phyloP scores from a whole-genome alignment of 2,113 vertebrate genomes.

The Sarotherodon lohbergeri region DNA sequence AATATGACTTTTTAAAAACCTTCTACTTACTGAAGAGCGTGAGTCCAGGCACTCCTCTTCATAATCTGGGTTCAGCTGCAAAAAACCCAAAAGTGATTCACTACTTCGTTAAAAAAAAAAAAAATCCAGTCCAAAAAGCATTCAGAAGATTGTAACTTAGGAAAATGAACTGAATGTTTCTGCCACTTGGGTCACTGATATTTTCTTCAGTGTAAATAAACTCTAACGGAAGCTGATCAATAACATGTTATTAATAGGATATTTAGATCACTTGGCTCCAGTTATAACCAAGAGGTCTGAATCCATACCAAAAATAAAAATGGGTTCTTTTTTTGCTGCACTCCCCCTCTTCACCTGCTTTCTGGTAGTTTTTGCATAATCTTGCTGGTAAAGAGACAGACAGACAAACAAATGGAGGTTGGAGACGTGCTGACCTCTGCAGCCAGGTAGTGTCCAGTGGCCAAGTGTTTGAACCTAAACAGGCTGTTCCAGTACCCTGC shows the following conservation, averaged over 20 bases:
- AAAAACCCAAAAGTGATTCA: slow-evolving; percentile 12
- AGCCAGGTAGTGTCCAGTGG: slow-evolving; percentile 95
- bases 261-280: neutral
- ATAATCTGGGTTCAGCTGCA: slow-evolving; percentile 96
- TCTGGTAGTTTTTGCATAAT: neutral
- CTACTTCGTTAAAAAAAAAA: fast-evolving
- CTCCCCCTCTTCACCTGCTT: neutral
- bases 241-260: neutral
- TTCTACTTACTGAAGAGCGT: slow-evolving; percentile 85
- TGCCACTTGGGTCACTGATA: neutral
- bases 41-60: slow-evolving; percentile 90
- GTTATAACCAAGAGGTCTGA: neutral
- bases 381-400: neutral
- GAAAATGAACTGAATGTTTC: neutral
- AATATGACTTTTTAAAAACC: neutral
- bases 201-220: neutral
- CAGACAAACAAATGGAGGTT: neutral
- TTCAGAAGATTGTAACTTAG: neutral
- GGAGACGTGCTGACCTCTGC: slow-evolving; percentile 82
- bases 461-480: slow-evolving; percentile 97
- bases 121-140: neutral
- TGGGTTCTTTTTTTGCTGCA: neutral
- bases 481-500: slow-evolving; percentile 98
- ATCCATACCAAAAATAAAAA: neutral
- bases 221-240: neutral